Evolutionary conservation across 2,113 vertebrate species (phyloP).

Genomic region (Embiotoca jacksoni): DNA sequence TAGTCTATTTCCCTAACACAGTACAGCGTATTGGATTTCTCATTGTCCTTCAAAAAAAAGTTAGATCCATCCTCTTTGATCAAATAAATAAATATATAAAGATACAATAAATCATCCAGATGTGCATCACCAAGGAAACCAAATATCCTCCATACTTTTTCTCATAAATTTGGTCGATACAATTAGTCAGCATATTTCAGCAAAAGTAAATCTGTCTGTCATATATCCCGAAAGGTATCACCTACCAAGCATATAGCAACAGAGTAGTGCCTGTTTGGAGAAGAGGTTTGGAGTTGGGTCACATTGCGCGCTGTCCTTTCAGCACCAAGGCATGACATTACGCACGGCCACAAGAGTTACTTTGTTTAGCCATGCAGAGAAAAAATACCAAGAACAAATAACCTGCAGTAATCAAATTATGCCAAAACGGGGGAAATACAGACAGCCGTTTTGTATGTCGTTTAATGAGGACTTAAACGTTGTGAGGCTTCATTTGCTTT

Average conservation of each 20-base stretch:
- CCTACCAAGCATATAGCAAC: background rate
- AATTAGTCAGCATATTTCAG: background rate
- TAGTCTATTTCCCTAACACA: too few relatives aligned
- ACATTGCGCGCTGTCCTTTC: slow-evolving; percentile 75
- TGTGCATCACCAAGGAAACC: slow-evolving; percentile 23
- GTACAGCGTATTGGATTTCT: too few relatives aligned
- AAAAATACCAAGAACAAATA: background rate
- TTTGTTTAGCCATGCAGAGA: background rate
- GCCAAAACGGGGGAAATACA: background rate
- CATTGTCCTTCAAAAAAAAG: too few relatives aligned
- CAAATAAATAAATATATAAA: too few relatives aligned
- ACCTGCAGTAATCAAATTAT: slow-evolving; percentile 13
- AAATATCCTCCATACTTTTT: background rate
- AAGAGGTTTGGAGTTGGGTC: slow-evolving; percentile 8
- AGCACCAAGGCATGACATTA: slow-evolving; percentile 66
- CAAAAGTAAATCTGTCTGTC: background rate
- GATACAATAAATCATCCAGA: too few relatives aligned
- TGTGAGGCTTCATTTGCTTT: background rate
- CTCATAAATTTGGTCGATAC: background rate
- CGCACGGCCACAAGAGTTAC: slow-evolving; percentile 1
- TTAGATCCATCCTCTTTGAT: too few relatives aligned
- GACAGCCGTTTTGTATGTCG: too few relatives aligned
- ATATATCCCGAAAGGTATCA: background rate
- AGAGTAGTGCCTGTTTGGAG: background rate
- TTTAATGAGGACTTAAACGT: too few relatives aligned